Base-by-base conservation (phyloP, 2,113 vertebrate species). In the Mixornis gularis region DNA sequence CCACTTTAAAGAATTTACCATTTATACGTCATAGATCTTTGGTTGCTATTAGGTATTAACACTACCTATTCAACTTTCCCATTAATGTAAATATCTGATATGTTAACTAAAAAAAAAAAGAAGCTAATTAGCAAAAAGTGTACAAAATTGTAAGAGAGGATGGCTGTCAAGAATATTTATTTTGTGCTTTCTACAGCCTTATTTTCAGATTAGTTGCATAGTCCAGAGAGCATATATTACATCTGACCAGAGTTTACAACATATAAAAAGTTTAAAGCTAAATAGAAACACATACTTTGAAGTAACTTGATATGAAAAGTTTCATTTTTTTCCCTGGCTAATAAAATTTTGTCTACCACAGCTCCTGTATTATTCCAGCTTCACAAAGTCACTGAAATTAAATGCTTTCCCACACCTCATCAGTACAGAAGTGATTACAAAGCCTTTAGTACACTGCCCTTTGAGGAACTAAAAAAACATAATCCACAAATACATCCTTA, bases 381-480 rank as follows among this genome's bases (percentile, higher is more conserved):
- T 88, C 55, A 84, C 58, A 91, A 68, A 83, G 65, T 34, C 27
- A 9, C 14, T 38, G 43, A 92, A 94, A 71, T 40, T 49, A 93
- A 95, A 92, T 76, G 53, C 60, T 89, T 94, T 92, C 85, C 91
- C 87, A 90, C 48, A 74, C 66, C 74, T 96, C 87, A 89, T 60
- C 81, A 49, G 80, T 25, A 69, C 44, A 48, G 32, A 96, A 88
- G 26, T 59, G 68, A 95, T 87, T 86, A 95, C 81, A 96, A 94
- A 95, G 91, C 77, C 78, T 64, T 84, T 77, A 40, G 27, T 43
- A 90, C 22, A 49, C 58, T 87, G 88, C 81, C 71, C 90, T 95
- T 96, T 93, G 87, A 94, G 34, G 7, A 89, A 59, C 59, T 86
- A 83, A 81, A 89, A 86, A 66, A 71, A 62, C 76, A 64, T 24